Conservation (phyloP, 1,140 invertebrate species). For the Drosophila ogumai region DNA sequence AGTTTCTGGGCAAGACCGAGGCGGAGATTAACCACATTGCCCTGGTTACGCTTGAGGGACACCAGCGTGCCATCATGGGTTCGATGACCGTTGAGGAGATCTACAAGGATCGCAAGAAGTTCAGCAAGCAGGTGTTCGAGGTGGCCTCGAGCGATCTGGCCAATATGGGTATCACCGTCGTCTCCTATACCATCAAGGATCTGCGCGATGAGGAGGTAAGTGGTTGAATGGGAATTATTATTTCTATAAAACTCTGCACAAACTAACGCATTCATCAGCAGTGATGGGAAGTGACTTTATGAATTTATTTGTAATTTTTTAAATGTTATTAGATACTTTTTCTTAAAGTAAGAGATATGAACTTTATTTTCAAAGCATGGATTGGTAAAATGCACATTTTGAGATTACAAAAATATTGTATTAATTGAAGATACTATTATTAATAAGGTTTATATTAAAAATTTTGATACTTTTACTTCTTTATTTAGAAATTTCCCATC, state of each 20-base stretch:
- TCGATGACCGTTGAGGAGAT: conserved; percentile 99
- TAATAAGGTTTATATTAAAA: background rate
- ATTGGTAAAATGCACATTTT: background rate
- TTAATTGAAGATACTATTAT: background rate
- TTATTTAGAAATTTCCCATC: conserved; percentile 6
- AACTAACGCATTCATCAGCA: conserved; percentile 33
- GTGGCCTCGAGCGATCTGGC: conserved; percentile 97
- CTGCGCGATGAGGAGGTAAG: conserved; percentile 98
- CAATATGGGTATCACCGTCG: conserved; percentile 99
- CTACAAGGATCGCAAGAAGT: conserved; percentile 99
- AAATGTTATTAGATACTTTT: background rate
- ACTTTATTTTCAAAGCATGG: background rate
- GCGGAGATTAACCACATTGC: conserved; percentile 96
- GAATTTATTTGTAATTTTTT: background rate
- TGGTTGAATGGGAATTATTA: background rate
- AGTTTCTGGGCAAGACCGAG: conserved; percentile 97
- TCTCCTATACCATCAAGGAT: conserved; percentile 99
- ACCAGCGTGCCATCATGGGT: conserved; percentile 99
- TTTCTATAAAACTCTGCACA: background rate
- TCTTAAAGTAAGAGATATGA: background rate
- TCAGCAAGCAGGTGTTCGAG: conserved; percentile 98
- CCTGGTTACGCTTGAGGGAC: conserved; percentile 97
- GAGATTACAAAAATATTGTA: background rate
- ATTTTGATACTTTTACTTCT: background rate
- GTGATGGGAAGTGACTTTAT: conserved; percentile 22